phyloP scores from a whole-genome alignment of 2,113 vertebrate genomes.

The Thermophis baileyi region DNA sequence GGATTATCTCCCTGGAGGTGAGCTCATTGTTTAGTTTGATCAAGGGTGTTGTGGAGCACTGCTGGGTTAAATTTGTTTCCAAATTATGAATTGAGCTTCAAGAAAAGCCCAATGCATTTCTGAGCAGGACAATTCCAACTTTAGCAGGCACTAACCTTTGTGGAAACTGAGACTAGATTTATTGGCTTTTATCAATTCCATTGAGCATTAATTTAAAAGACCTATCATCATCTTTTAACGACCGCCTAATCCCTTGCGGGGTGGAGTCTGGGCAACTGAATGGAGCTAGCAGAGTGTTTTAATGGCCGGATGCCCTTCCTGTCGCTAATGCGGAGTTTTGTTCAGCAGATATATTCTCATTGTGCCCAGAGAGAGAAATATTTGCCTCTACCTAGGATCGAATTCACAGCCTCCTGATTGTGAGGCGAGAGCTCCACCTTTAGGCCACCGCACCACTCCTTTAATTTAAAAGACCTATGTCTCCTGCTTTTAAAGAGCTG shows the following conservation, averaged over 20 bases:
- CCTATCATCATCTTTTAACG: too few relatives aligned
- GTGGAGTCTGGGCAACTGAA: too few relatives aligned
- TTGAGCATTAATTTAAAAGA: background rate
- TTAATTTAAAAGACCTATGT: too few relatives aligned
- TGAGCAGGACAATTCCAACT: background rate
- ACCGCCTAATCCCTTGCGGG: too few relatives aligned
- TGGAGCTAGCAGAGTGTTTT: too few relatives aligned
- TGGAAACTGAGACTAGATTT: background rate
- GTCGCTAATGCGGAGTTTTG: too few relatives aligned
- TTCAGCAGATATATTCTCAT: background rate
- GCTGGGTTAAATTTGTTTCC: background rate
- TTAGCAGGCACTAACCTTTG: background rate
- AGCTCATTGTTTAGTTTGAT: background rate
- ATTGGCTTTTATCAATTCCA: background rate
- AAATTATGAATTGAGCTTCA: background rate
- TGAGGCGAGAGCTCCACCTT: too few relatives aligned
- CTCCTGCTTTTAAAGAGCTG: background rate
- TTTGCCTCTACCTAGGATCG: too few relatives aligned
- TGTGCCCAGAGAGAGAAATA: too few relatives aligned
- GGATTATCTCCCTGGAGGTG: background rate
- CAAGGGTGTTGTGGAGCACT: background rate
- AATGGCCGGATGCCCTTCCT: too few relatives aligned
- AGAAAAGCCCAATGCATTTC: background rate
- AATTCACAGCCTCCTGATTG: too few relatives aligned
- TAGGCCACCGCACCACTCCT: too few relatives aligned